Percentiles rank a stretch among this genome's conserved stretches.
phyloP scores from a whole-genome alignment of 2,797 vertebrate genomes.

The Hylomyscus alleni region DNA sequence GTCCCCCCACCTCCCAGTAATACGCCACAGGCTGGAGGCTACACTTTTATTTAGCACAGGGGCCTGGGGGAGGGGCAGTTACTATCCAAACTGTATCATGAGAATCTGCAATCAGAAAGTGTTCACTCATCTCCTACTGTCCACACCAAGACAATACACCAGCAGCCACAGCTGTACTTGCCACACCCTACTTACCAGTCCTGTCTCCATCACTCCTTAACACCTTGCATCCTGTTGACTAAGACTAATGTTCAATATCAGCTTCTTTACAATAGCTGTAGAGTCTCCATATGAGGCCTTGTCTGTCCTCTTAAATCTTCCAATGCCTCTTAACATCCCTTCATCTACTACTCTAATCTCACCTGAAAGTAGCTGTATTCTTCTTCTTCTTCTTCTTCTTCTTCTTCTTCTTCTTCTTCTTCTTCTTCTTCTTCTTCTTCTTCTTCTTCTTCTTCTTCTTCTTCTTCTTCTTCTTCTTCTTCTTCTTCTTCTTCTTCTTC shows the following conservation, averaged over 20 bases:
- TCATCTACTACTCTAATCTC: not conserved
- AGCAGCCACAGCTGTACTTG: too few species aligned
- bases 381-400: too few species aligned
- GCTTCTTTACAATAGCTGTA: not conserved
- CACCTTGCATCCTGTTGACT: too few species aligned
- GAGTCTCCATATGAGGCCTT: not conserved
- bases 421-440: too few species aligned
- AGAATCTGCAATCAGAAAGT: not conserved
- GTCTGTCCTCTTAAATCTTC: not conserved
- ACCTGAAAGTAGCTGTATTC: not conserved
- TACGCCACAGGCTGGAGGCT: not conserved
- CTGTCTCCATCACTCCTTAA: not conserved
- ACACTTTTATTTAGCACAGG: not conserved
- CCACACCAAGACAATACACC: not conserved
- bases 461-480: too few species aligned
- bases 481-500: too few species aligned
- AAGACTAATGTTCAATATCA: not conserved
- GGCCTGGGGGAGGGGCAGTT: not conserved
- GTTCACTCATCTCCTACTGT: not conserved
- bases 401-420: too few species aligned
- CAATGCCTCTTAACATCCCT: not conserved
- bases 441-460: too few species aligned
- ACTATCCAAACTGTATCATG: not conserved
- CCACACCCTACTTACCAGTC: accelerated
- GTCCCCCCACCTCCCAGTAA: not conserved